A percentile compares a stretch with the other conserved stretches of the same genome.
phyloP scores from a whole-genome alignment of 2,888 invertebrate genomes.

The Caprella mutica region DNA sequence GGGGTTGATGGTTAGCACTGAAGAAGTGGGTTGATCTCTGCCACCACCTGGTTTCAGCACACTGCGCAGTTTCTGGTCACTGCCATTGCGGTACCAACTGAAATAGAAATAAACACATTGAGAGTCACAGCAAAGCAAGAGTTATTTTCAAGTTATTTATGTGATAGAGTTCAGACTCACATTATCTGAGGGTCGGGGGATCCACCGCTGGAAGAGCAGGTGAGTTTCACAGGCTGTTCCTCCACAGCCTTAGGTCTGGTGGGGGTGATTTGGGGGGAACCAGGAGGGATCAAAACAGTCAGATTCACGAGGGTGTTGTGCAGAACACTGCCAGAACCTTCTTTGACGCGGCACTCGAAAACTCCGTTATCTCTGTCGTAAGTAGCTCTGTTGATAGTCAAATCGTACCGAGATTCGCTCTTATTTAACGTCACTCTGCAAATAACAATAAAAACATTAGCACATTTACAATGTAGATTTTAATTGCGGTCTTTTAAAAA shows the following conservation, averaged over 20 bases:
- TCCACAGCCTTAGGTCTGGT: constrained; percentile 69
- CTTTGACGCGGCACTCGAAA: constrained; percentile 69
- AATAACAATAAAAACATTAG: too few relatives aligned
- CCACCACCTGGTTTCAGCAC: constrained; percentile 50
- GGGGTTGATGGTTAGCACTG: constrained; percentile 63
- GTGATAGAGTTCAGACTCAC: constrained; percentile 42
- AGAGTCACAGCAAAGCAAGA: too few relatives aligned
- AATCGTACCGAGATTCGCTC: constrained; percentile 78
- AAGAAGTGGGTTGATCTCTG: constrained; percentile 60
- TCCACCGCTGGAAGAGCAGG: constrained; percentile 64
- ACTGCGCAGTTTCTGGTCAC: constrained; percentile 20
- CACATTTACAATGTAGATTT: too few relatives aligned
- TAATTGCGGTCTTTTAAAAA: too few relatives aligned
- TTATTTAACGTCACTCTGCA: too few relatives aligned
- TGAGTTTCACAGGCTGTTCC: constrained; percentile 39
- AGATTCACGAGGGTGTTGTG: constrained; percentile 72
- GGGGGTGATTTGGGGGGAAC: constrained; percentile 64
- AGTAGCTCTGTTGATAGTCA: constrained; percentile 75
- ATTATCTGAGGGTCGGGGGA: constrained; percentile 79
- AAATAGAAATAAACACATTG: background rate
- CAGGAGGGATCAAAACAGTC: constrained; percentile 74
- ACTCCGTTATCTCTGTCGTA: constrained; percentile 83
- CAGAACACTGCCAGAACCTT: constrained; percentile 69
- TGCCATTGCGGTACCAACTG: constrained; percentile 31
- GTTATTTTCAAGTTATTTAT: too few relatives aligned